A percentile compares a stretch with the other conserved stretches of the same genome.
phyloP scores from a whole-genome alignment of 2,113 vertebrate species.

The Morone saxatilis region DNA sequence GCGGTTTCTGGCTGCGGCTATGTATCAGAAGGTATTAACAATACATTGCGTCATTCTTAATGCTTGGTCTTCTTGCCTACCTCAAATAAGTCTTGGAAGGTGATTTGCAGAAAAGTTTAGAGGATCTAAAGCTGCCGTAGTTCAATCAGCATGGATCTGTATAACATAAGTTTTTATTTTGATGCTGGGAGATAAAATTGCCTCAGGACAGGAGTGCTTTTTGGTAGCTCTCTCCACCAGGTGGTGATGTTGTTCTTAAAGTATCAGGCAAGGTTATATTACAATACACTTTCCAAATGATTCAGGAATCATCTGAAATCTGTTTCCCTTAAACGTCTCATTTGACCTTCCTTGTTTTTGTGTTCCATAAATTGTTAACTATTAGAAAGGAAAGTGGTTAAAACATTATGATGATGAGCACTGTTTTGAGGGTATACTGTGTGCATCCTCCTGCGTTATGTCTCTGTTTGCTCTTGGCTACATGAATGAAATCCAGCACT shows the following conservation, averaged over 20 bases:
- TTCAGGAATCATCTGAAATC: neutral
- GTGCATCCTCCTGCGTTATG: conserved; percentile 18
- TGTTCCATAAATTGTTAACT: conserved; percentile 18
- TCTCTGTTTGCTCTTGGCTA: conserved; percentile 45
- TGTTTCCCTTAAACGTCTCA: conserved; percentile 3
- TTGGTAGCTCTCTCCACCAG: conserved; percentile 63
- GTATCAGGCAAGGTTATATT: conserved; percentile 25
- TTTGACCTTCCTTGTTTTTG: neutral
- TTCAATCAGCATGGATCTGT: conserved; percentile 10
- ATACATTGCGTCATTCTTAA: conserved; percentile 42
- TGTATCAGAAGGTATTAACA: conserved; percentile 28
- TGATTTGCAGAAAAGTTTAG: conserved; percentile 16
- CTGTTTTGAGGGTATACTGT: neutral
- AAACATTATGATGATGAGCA: neutral
- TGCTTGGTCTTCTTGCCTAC: conserved; percentile 14
- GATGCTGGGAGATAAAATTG: conserved; percentile 12
- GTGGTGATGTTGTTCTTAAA: conserved; percentile 72
- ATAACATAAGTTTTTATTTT: conserved; percentile 25
- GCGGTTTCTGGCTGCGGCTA: conserved; percentile 36
- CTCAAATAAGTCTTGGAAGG: conserved; percentile 28
- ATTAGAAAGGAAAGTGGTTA: conserved; percentile 11
- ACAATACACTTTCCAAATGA: conserved; percentile 23
- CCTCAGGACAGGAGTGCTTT: conserved; percentile 10
- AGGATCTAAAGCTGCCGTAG: conserved; percentile 23
- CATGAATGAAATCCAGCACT: conserved; percentile 40